phyloP scores from a whole-genome alignment of 2,797 vertebrate species.

The Steatocranus sp. region DNA sequence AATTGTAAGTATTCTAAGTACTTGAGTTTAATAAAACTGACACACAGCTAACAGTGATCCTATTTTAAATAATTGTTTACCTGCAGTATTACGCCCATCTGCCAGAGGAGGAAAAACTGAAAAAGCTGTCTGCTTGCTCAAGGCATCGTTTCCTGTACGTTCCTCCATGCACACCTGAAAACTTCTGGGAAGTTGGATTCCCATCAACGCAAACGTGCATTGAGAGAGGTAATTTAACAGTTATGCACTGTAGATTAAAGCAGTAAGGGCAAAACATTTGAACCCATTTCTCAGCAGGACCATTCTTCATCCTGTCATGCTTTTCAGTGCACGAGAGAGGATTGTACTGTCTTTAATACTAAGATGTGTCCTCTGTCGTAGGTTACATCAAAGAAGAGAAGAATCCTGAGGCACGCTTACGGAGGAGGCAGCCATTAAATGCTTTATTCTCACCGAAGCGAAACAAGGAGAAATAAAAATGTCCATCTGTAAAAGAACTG shows the following conservation, averaged over 20 bases:
- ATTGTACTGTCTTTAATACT: background rate
- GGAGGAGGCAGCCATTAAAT: constrained; percentile 85
- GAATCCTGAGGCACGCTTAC: constrained; percentile 77
- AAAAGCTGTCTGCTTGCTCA: constrained; percentile 89
- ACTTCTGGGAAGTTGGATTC: constrained; percentile 99
- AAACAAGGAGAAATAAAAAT: constrained; percentile 72
- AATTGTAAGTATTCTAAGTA: constrained; percentile 70
- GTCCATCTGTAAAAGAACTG: background rate
- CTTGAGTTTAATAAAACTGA: background rate
- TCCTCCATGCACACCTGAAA: constrained; percentile 90
- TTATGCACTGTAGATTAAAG: background rate
- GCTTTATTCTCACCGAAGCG: constrained; percentile 87
- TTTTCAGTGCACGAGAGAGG: background rate
- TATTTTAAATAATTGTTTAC: background rate
- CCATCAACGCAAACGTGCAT: constrained; percentile 94
- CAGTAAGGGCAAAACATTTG: fast-evolving
- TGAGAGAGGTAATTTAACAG: constrained; percentile 81
- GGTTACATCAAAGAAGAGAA: constrained; percentile 93
- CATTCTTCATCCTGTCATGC: background rate
- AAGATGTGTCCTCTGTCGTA: background rate
- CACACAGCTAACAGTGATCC: background rate
- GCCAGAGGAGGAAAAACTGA: constrained; percentile 85
- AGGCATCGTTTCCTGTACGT: constrained; percentile 89
- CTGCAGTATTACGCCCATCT: constrained; percentile 90
- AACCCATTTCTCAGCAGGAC: background rate